Conservation (phyloP, 2,888 invertebrate species). For the Notodonta dromedarius region DNA sequence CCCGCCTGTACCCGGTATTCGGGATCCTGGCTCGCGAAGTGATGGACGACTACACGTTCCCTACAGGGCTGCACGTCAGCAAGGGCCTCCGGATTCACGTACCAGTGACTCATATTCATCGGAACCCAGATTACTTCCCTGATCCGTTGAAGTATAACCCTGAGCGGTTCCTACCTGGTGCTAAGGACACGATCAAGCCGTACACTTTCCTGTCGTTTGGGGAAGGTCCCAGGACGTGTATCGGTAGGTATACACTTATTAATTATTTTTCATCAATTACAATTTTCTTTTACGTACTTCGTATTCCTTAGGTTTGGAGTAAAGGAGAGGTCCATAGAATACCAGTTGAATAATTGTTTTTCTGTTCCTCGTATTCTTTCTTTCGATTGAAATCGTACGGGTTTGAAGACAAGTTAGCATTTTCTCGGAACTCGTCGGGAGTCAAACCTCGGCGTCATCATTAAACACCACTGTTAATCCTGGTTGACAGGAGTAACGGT, state of each 20-base stretch:
- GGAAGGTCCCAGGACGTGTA: constrained; percentile 34
- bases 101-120: constrained; percentile 45
- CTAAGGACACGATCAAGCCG: constrained; percentile 38
- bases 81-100: constrained; percentile 47
- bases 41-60: constrained; percentile 41
- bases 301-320: no score
- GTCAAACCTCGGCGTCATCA: no score
- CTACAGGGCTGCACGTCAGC: constrained; percentile 43
- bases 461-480: no score
- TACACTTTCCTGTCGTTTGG: constrained; percentile 52
- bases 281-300: no score
- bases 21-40: constrained; percentile 39
- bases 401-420: no score
- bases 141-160: constrained; percentile 46
- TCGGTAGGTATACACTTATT: constrained; percentile 8
- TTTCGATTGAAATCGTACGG: no score
- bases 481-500: no score
- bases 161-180: constrained; percentile 45
- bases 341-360: no score
- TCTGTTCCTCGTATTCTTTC: no score
- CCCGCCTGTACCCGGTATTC: constrained; percentile 59
- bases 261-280: no score
- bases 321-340: no score
- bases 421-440: no score
- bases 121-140: constrained; percentile 40